These are phyloP conservation scores for Actinopyga echinites DNA, from an alignment of 53 echinoderm and acorn worm genomes.

Conservation along the genomic window DNA sequence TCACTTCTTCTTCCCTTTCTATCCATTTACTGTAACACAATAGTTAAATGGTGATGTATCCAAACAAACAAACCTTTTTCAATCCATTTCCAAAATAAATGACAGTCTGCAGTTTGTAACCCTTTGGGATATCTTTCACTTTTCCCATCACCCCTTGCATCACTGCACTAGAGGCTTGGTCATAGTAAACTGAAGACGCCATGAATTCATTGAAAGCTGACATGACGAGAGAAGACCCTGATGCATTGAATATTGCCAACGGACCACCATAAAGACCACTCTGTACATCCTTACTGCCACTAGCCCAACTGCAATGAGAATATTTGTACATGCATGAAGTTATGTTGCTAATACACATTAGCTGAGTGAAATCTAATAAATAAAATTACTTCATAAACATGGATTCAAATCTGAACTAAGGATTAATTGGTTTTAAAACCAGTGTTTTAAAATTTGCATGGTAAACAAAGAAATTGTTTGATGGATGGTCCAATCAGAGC, in stretches of 20 bases:
- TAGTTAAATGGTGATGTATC: neutral
- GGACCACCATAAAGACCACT: constrained; percentile 57
- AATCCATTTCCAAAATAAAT: constrained; percentile 45
- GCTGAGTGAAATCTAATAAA: no score
- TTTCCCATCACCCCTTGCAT: constrained; percentile 55
- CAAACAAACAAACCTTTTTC: constrained; percentile 27
- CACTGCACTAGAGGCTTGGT: constrained; percentile 16
- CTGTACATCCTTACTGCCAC: constrained; percentile 27
- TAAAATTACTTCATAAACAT: no score
- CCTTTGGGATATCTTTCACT: constrained; percentile 42
- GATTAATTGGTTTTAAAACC: no score
- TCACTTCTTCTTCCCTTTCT: neutral
- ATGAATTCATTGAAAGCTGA: constrained; percentile 53
- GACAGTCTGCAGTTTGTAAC: constrained; percentile 43
- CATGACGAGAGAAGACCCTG: constrained; percentile 43
- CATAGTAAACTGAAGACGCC: constrained; percentile 44
- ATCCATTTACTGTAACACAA: neutral
- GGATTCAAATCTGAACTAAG: no score
- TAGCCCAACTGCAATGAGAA: constrained; percentile 19
- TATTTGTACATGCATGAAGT: neutral
- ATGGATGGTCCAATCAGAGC: no score
- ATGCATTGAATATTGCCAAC: constrained; percentile 41
- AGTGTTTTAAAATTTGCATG: no score
- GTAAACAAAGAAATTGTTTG: no score
- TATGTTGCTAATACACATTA: no score